These are phyloP conservation scores for Halictus rubicundus DNA, from an alignment of 1,140 invertebrate species.

Conservation along the genomic window DNA sequence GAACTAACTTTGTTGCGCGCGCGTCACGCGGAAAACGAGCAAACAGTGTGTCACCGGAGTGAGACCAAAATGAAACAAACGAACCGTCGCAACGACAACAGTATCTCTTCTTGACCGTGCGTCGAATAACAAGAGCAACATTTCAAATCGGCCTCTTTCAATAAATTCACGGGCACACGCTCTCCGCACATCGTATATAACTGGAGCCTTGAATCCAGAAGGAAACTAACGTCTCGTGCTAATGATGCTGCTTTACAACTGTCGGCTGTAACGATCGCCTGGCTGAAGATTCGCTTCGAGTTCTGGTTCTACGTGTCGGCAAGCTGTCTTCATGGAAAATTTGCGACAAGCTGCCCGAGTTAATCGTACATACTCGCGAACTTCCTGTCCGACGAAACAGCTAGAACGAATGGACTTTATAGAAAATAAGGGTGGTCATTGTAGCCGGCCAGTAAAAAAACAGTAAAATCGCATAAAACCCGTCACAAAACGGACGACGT, in stretches of 20 bases:
- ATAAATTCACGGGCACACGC: constrained; percentile 23
- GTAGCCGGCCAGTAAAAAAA: too few relatives aligned
- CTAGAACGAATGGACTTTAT: too few relatives aligned
- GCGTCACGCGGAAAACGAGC: neutral
- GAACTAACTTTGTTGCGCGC: neutral
- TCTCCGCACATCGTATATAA: neutral
- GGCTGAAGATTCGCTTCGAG: too few relatives aligned
- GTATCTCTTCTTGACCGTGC: neutral
- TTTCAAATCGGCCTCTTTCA: constrained; percentile 13
- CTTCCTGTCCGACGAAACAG: too few relatives aligned
- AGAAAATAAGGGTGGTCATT: too few relatives aligned
- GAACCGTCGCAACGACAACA: neutral
- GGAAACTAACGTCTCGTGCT: constrained; percentile 13
- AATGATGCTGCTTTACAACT: constrained; percentile 37
- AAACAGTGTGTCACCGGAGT: neutral
- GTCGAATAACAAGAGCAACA: neutral
- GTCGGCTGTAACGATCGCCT: constrained; percentile 17
- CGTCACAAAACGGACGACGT: too few relatives aligned
- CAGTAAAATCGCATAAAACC: too few relatives aligned
- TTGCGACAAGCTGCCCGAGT: constrained; percentile 22
- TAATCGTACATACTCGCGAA: neutral
- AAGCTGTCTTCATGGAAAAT: constrained; percentile 43
- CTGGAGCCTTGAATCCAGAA: constrained; percentile 32
- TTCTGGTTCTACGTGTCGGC: neutral
- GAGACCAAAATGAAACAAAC: neutral